A percentile compares a stretch with the other conserved stretches of the same genome.
Evolutionary conservation across 2,888 invertebrate species (phyloP).

Genomic region (Mellilla xanthometata): DNA sequence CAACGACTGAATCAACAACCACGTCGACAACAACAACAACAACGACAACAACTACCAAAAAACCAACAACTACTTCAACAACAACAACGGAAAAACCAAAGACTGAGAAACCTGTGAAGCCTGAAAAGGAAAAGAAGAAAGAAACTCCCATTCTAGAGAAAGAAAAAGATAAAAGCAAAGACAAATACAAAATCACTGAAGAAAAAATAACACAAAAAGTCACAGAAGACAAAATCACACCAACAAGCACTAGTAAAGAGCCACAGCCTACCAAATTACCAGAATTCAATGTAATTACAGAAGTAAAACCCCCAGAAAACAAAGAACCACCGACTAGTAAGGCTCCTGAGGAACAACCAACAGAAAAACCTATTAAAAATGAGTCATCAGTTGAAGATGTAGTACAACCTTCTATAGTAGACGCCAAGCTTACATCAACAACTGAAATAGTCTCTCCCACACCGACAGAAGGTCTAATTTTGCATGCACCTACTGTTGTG

Average conservation of each 20-base stretch:
- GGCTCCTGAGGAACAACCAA: conserved; percentile 44
- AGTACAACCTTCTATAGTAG: conserved; percentile 58
- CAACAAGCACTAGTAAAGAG: conserved; percentile 22
- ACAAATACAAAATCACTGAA: conserved; percentile 38
- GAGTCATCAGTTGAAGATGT: conserved; percentile 53
- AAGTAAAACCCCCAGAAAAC: conserved; percentile 21
- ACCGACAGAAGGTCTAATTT: conserved; percentile 61
- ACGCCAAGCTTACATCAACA: conserved; percentile 32
- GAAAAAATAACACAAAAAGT: conserved; percentile 30
- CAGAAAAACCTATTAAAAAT: conserved; percentile 47
- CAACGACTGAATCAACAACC: conserved; percentile 35
- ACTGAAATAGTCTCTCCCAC: conserved; percentile 50
- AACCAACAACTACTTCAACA: conserved; percentile 36
- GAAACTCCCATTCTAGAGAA: conserved; percentile 52
- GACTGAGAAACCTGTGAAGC: conserved; percentile 46
- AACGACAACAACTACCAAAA: conserved; percentile 37
- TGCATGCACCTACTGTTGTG: conserved; percentile 39
- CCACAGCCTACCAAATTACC: conserved; percentile 26
- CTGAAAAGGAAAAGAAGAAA: conserved; percentile 67
- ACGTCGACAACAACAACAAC: conserved; percentile 42
- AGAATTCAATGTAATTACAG: conserved; percentile 34
- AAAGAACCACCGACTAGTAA: conserved; percentile 10
- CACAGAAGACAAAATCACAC: conserved; percentile 32
- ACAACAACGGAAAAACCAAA: conserved; percentile 20
- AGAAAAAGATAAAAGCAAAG: conserved; percentile 51